Percentiles rank a stretch among this genome's conserved stretches.
Conservation (phyloP, 2,797 vertebrate species). For the Enteromius mattozi region DNA sequence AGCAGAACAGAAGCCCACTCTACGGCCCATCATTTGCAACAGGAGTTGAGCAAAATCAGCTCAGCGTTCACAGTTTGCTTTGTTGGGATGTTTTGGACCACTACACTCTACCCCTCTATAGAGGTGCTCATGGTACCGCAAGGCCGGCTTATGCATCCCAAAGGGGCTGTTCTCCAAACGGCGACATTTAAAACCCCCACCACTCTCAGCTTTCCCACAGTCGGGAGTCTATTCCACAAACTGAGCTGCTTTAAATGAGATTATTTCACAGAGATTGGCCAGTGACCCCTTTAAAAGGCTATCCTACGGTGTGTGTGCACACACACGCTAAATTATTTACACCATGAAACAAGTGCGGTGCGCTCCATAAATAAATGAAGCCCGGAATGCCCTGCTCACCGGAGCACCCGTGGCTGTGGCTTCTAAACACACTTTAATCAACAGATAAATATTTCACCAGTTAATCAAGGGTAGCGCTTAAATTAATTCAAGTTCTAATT, state of each 20-base stretch:
- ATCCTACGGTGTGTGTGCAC: conserved; percentile 68
- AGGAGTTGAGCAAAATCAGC: background rate
- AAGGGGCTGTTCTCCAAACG: conserved; percentile 60
- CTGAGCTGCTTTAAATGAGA: conserved; percentile 67
- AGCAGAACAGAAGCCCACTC: conserved; percentile 33
- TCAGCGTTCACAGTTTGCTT: background rate
- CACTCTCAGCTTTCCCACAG: conserved; percentile 34
- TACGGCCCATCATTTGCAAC: conserved; percentile 9
- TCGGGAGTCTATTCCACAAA: conserved; percentile 52
- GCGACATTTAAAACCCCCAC: conserved; percentile 65
- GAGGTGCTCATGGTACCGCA: conserved; percentile 43
- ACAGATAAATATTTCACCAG: conserved; percentile 72
- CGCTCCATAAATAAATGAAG: conserved; percentile 74
- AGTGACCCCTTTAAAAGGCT: conserved; percentile 76
- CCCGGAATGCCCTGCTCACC: conserved; percentile 51
- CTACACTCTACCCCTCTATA: background rate
- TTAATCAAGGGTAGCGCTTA: conserved; percentile 70
- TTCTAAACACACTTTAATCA: conserved; percentile 71
- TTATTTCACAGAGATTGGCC: conserved; percentile 73
- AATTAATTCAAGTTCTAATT: conserved; percentile 69
- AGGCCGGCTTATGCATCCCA: conserved; percentile 64
- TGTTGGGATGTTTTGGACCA: background rate
- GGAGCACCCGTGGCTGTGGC: conserved; percentile 53
- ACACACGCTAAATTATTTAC: conserved; percentile 76
- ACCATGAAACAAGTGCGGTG: conserved; percentile 68